Percentiles rank a stretch among this genome's conserved stretches.
Conservation (phyloP, 2,113 vertebrate species). For the Malurus cyaneus region DNA sequence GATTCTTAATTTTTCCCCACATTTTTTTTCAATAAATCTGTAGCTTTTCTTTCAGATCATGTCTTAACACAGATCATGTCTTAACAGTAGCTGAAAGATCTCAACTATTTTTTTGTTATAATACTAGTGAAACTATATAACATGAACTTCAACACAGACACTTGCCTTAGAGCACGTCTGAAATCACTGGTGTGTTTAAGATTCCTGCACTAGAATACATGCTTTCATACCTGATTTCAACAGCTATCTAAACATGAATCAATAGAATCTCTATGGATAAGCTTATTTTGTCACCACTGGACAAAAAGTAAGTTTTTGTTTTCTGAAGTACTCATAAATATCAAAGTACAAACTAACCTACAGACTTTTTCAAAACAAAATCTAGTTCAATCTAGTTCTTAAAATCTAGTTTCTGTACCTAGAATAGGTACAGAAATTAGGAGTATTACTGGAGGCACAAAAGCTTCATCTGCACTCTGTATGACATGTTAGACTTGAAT, state of each 20-base stretch:
- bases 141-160: background rate
- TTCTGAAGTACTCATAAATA: background rate
- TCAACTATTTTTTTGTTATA: background rate
- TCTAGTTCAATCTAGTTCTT: background rate
- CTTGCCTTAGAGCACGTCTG: background rate
- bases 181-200: background rate
- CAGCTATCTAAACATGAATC: background rate
- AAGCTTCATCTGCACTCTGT: background rate
- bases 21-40: background rate
- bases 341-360: background rate
- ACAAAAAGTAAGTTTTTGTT: background rate
- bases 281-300: background rate
- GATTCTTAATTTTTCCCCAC: background rate
- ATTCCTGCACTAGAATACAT: background rate
- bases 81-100: background rate
- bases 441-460: background rate
- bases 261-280: background rate
- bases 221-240: background rate
- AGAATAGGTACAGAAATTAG: background rate
- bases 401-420: background rate
- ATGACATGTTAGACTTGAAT: background rate
- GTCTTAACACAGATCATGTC: background rate
- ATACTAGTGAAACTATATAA: background rate
- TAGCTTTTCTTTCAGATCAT: background rate
- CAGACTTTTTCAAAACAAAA: background rate